Evolutionary conservation across 2,113 vertebrate genomes (phyloP), one percentile per base, ranked within the genome.

Genomic region (Podarcis cretensis): DNA sequence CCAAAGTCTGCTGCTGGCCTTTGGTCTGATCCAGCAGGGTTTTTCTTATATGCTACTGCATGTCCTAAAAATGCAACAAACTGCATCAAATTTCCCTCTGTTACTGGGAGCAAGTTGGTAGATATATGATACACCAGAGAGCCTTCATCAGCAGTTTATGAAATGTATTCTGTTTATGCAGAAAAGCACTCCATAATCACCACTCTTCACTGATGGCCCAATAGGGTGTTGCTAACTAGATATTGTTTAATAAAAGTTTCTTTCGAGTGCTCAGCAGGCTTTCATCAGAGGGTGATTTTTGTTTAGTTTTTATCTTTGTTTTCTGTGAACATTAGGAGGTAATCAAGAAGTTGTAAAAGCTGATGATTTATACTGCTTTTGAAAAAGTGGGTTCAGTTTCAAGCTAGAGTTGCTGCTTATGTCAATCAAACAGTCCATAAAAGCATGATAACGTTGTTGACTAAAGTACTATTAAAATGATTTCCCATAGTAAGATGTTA

Each of bases 271-370:
- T 94, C 96, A 96, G 93, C 92, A 92, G 94, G 95, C 92, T 94
- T 96, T 95, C 95, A 94, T 95, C 95, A 94, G 89, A 96, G 74
- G 93, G 90, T 95, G 94, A 94, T 94, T 96, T 84, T 94, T 32
- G 13, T 83, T 94, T 94, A 95, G 94, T 95, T 95, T 95, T 96
- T 95, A 96, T 95, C 91, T 92, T 93, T 92, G 94, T 94, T 95
- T 95, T 94, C 88, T 92, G 81, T 91, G 94, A 96, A 90, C 89
- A 79, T 94, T 95, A 95, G 94, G 95, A 93, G 92, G 93, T 95
- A 95, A 96, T 96, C 95, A 95, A 95, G 95, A 95, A 94, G 95
- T 95, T 96, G 93, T 93, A 94, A 95, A 95, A 96, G 94, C 94
- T 95, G 93, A 95, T 96, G 94, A 95, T 95, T 95, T 96, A 94